These are phyloP conservation scores for Panthera tigris DNA, from an alignment of 2,113 vertebrate species.

Conservation along the genomic window DNA sequence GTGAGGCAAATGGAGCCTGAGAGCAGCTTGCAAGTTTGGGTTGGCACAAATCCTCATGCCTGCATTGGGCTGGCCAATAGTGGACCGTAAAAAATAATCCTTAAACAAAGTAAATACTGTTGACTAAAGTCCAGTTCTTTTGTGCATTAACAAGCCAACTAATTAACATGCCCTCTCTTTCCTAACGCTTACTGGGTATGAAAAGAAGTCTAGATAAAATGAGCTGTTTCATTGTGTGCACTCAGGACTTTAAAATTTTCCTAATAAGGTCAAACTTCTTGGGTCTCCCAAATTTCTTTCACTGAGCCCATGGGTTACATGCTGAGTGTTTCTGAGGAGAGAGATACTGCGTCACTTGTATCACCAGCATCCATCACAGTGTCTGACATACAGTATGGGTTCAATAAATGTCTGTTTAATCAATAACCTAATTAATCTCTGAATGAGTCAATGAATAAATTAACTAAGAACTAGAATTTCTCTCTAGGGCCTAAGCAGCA, in stretches of 20 bases:
- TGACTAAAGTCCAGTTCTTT: background rate
- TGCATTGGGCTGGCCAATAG: background rate
- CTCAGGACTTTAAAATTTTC: background rate
- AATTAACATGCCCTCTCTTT: background rate
- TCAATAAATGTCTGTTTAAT: background rate
- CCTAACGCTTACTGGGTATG: background rate
- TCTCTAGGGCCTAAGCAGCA: background rate
- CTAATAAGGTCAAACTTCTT: background rate
- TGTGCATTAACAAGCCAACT: background rate
- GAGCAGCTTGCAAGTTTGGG: background rate
- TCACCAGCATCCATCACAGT: background rate
- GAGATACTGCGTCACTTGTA: background rate
- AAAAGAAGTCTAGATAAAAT: slow-evolving; percentile 42
- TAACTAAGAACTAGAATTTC: slow-evolving; percentile 9
- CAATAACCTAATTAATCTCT: slow-evolving; percentile 55
- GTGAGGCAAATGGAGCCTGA: background rate
- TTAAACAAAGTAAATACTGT: background rate
- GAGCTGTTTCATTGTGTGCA: background rate
- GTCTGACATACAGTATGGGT: background rate
- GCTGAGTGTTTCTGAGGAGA: background rate
- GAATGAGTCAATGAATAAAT: slow-evolving; percentile 5
- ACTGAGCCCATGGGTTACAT: background rate
- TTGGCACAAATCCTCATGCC: background rate
- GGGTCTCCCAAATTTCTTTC: background rate
- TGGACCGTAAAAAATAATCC: background rate